Percentiles rank a stretch among this genome's conserved stretches.
Evolutionary conservation across 2,113 vertebrate genomes (phyloP).

Genomic region (Myiozetetes cayanensis): DNA sequence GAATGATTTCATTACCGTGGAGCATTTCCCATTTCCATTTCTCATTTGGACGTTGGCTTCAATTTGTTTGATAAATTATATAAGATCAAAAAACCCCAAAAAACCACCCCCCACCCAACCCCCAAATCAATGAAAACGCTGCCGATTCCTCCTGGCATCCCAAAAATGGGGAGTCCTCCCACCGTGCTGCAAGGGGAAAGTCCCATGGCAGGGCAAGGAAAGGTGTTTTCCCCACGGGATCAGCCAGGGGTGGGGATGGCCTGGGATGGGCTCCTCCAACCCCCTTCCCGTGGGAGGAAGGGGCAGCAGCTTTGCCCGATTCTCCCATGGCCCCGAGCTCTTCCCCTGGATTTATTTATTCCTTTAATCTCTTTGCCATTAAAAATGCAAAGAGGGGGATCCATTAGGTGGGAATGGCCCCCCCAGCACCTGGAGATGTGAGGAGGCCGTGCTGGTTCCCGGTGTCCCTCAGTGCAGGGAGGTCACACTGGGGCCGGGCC

Average conservation of each 20-base stretch:
- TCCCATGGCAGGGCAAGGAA: background rate
- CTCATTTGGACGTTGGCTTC: background rate
- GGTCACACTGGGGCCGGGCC: background rate
- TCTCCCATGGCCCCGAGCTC: accelerated
- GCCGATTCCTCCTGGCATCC: background rate
- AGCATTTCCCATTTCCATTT: slow-evolving; percentile 41
- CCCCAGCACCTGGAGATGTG: background rate
- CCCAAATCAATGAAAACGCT: accelerated
- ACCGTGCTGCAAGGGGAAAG: background rate
- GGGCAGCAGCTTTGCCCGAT: background rate
- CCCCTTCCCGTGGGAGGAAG: background rate
- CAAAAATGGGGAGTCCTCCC: background rate
- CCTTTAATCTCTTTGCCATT: slow-evolving; percentile 30
- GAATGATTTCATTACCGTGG: background rate
- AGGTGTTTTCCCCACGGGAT: accelerated
- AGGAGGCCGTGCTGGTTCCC: background rate
- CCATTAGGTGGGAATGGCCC: background rate
- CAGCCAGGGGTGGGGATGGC: background rate
- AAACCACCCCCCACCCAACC: background rate
- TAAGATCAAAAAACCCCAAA: background rate
- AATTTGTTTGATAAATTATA: slow-evolving; percentile 41
- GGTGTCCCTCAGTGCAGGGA: accelerated
- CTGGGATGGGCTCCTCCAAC: background rate
- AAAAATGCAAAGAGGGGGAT: background rate
- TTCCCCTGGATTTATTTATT: background rate